phyloP scores from a whole-genome alignment of 2,113 vertebrate genomes.

The Nannospalax galili region DNA sequence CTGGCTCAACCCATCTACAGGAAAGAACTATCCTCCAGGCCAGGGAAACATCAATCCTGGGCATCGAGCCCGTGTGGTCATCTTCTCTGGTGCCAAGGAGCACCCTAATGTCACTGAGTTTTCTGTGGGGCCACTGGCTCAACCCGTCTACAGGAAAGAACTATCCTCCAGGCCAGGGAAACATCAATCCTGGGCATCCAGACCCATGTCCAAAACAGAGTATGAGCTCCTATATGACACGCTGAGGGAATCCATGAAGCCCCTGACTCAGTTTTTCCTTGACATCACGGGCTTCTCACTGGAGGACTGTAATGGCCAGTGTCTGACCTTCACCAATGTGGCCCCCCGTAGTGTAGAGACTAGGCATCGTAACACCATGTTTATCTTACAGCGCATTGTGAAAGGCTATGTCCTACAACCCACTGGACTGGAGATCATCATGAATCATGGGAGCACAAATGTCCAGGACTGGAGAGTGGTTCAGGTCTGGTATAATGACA shows the following conservation, averaged over 20 bases:
- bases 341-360: conserved; percentile 90
- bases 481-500: too few relatives aligned
- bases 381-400: conserved; percentile 91
- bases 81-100: conserved; percentile 90
- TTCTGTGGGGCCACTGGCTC: conserved; percentile 54
- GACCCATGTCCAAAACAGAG: conserved; percentile 87
- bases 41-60: conserved; percentile 79
- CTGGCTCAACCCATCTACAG: conserved; percentile 87
- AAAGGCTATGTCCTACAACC: conserved; percentile 95
- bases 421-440: conserved; percentile 91
- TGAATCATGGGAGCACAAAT: conserved; percentile 89
- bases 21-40: conserved; percentile 71
- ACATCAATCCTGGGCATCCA: conserved; percentile 51
- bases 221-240: conserved; percentile 79
- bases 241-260: conserved; percentile 78
- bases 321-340: conserved; percentile 91
- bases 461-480: conserved; percentile 87
- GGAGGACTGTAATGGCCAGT: conserved; percentile 83
- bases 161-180: background rate
- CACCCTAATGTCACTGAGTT: background rate
- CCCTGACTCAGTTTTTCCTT: conserved; percentile 86
- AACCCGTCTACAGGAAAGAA: background rate
- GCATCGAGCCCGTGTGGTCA: conserved; percentile 88
- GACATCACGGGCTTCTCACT: conserved; percentile 83
- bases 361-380: conserved; percentile 91